Base-by-base conservation (phyloP, 1,140 invertebrate genomes). In the Hyphantria cunea region DNA sequence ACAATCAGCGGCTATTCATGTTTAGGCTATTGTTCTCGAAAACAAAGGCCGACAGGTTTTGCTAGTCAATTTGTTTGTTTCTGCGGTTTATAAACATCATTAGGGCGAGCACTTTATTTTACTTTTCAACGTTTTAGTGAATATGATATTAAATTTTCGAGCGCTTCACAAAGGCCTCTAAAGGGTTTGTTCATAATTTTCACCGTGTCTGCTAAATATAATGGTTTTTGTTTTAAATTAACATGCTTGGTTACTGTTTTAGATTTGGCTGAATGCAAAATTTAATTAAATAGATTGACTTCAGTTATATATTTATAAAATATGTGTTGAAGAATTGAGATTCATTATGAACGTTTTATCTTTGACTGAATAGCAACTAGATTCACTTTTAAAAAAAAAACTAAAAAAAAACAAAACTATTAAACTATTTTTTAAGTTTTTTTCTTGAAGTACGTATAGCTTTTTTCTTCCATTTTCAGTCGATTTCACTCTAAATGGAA, bases 1-100 rank as follows among this genome's bases (percentile, higher is more conserved):
- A 54, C 50, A 63, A 63, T 63, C 60, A 63, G 48, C 12, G 60
- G 41, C 60, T 63, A 63, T 63, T 63, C 60, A 63, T 14, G 51
- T 49, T 41, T 48, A 31, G 33, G 6, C 60, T 48, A 54, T 63
- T 63, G 60, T 63, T 54, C 12, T 15, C 13, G 3, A 39, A 54
- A 63, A 63, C 60, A 63, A 63, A 39, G 12, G 42, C 15, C 11
- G 60, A 63, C 51, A 58, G 55, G 55, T 58, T 58, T 49, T 55
- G 53, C 31, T 39, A 54, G 60, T 63, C 60, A 63, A 47, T 63
- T 53, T 62, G 42, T 54, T 48, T 63, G 53, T 55, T 51, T 32
- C 42, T n/a, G 53, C 33, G 44, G 54, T 49, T 15, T 9, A 14
- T 32, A 49, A 48, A 49, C 45, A 58, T 49, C 33, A 58, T 49